phyloP scores from a whole-genome alignment of 2,113 vertebrate genomes.

The Bubo bubo region DNA sequence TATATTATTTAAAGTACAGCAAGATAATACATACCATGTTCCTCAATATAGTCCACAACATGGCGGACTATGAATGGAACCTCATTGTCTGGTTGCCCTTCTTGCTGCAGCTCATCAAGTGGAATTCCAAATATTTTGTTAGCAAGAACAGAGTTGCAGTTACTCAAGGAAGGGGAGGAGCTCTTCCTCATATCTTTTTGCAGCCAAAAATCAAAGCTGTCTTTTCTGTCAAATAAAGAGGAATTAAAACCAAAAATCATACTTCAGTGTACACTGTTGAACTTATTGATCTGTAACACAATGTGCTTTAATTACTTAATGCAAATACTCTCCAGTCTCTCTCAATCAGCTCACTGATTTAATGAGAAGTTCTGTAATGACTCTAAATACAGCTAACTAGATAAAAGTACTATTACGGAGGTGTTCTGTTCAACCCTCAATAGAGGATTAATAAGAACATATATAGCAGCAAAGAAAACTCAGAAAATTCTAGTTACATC shows the following conservation, averaged over 20 bases:
- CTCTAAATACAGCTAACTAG: neutral
- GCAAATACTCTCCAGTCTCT: neutral
- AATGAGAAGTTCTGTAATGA: neutral
- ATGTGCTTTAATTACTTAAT: neutral
- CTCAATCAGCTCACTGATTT: neutral
- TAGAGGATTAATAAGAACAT: neutral
- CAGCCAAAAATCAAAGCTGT: constrained; percentile 90
- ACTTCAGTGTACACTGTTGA: constrained; percentile 30
- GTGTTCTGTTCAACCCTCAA: neutral
- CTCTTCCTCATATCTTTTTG: constrained; percentile 99
- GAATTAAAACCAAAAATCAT: constrained; percentile 6
- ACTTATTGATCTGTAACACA: neutral
- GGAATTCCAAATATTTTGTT: constrained; percentile 95
- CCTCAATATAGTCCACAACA: constrained; percentile 97
- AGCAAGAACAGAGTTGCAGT: constrained; percentile 90
- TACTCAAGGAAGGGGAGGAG: constrained; percentile 93
- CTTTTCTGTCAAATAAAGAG: constrained; percentile 83
- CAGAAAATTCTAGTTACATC: neutral
- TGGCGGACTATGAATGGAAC: constrained; percentile 95
- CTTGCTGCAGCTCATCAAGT: constrained; percentile 93
- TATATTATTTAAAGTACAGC: neutral
- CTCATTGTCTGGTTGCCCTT: constrained; percentile 90
- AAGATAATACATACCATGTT: constrained; percentile 87
- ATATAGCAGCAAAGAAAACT: neutral
- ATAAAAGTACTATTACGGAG: neutral